These are phyloP conservation scores for Caenorhabditis virilis DNA, from an alignment of 2,888 invertebrate genomes.

Conservation along the genomic window DNA sequence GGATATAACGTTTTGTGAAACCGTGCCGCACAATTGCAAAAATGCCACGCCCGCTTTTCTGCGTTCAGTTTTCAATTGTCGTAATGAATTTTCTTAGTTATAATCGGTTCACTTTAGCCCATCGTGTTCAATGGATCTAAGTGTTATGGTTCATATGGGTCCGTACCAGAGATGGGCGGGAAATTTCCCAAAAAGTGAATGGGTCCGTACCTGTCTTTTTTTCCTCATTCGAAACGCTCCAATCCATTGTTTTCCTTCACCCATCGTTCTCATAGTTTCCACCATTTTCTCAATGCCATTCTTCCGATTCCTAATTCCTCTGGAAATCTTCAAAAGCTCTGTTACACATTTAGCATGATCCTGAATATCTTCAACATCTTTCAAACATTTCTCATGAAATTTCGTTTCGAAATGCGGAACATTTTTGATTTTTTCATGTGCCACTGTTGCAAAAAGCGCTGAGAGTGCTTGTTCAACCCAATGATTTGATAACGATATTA, in stretches of 20 bases:
- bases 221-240: conserved; percentile 33
- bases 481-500: conserved; percentile 25
- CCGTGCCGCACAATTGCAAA: no score
- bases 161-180: no score
- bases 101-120: no score
- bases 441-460: conserved; percentile 37
- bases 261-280: neutral
- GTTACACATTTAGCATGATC: conserved; percentile 41
- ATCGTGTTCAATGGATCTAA: no score
- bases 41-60: no score
- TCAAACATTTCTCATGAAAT: conserved; percentile 30
- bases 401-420: conserved; percentile 16
- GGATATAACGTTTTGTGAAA: no score
- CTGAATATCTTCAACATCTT: conserved; percentile 12
- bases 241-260: conserved; percentile 9
- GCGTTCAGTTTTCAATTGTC: no score
- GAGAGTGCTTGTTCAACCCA: conserved; percentile 45
- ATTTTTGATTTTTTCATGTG: conserved; percentile 27
- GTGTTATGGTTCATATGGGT: no score
- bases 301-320: conserved; percentile 2
- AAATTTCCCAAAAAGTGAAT: no score
- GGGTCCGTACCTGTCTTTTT: conserved; percentile 7
- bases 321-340: conserved; percentile 15
- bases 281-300: conserved; percentile 5
- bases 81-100: no score